Base-by-base conservation (phyloP, 2,113 vertebrate species). In the Piliocolobus tephrosceles region DNA sequence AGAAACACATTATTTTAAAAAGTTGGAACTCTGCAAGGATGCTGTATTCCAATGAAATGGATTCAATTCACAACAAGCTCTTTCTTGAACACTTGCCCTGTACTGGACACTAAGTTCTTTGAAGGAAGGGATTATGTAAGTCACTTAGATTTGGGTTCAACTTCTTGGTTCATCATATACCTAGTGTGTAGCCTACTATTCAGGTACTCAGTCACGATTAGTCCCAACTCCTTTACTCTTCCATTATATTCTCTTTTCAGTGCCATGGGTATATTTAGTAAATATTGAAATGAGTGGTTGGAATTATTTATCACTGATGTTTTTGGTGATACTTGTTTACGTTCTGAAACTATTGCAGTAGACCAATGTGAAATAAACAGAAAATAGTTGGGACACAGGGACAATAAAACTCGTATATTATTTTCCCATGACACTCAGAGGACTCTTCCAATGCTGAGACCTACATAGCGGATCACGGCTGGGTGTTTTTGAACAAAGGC, bases 401-500 rank as follows among this genome's bases (percentile, higher is more conserved):
- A 3, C 38, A 70, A 27, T 45, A 76, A 94, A 68, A 52, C 27
- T 89, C 43, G 10, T 13, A 0, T 66, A 50, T 79, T 93, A 40
- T 90, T 86, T 95, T 50, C 17, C 38, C 9, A 17, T 0, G 38
- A 58, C n/a, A 16, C 30, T 78, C 90, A 86, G 10, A 83, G 47
- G 83, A 32, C 47, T 78, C 73, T 47, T 79, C 38, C 8, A 27
- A 32, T 55, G 55, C n/a, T 40, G 32, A 82, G 83, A 32, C 68
- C 12, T 27, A 25, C 30, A 47, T 1, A 13, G 25, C 6, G 20
- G 70, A 57, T 86, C 84, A 58, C 30, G 75, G 86, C 22, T 35
- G 25, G 57, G 57, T 38, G 90, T 97, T 98, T 98, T 88, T 98
- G 93, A 93, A 95, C 47, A 50, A 72, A 91, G 64, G 22, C 43